phyloP scores from a whole-genome alignment of 2,113 vertebrate species.

The Anser brachyrhynchus region DNA sequence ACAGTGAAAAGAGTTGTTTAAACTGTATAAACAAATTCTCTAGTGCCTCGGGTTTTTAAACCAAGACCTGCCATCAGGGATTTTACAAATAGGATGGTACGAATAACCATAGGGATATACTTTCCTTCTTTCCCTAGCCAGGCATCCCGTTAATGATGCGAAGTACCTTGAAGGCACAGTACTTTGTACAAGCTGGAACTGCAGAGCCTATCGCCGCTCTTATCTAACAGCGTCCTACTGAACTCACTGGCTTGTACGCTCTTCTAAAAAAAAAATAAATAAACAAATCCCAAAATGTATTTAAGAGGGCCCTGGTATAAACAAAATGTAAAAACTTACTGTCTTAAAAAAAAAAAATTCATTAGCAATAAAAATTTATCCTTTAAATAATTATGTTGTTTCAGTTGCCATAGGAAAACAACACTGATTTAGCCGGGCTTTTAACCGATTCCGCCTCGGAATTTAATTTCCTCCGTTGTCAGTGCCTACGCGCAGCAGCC shows the following conservation, averaged over 20 bases:
- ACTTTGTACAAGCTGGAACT: neutral
- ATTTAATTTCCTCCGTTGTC: conserved; percentile 65
- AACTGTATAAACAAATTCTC: neutral
- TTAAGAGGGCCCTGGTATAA: neutral
- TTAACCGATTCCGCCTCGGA: conserved; percentile 25
- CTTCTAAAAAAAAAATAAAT: neutral
- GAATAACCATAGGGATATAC: neutral
- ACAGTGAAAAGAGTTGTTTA: neutral
- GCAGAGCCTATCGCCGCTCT: neutral
- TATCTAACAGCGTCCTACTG: neutral
- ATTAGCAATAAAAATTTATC: conserved; percentile 24
- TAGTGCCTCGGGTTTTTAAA: neutral
- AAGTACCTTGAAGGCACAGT: neutral
- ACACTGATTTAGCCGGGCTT: conserved; percentile 1
- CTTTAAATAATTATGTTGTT: conserved; percentile 32
- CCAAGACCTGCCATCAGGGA: neutral
- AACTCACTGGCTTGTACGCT: neutral
- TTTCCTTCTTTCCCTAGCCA: neutral
- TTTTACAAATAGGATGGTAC: neutral
- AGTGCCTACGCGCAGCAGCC: conserved; percentile 17
- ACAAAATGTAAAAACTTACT: neutral
- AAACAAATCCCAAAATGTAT: neutral
- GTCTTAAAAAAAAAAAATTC: conserved; percentile 2
- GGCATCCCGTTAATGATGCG: neutral
- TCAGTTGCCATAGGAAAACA: conserved; percentile 56